Evolutionary conservation across 2,113 vertebrate genomes (phyloP).

Genomic region (Tyrannus savana): DNA sequence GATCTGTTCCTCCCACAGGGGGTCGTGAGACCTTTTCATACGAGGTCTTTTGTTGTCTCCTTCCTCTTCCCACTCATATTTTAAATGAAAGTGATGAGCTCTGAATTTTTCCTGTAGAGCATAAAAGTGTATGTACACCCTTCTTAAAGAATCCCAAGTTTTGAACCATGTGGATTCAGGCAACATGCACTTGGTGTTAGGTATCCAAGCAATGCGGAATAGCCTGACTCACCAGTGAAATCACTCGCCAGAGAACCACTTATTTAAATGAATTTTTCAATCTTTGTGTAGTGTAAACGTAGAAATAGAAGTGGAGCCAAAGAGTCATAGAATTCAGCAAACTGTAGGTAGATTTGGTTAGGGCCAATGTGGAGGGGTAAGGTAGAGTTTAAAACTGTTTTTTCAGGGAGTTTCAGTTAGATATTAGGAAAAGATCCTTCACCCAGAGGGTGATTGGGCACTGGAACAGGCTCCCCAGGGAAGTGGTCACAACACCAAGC

Average conservation of each 20-base stretch:
- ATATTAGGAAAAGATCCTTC: background rate
- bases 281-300: background rate
- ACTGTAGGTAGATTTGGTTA: background rate
- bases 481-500: background rate
- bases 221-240: background rate
- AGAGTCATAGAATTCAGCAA: background rate
- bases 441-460: background rate
- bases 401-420: background rate
- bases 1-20: background rate
- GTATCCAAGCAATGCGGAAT: background rate
- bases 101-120: background rate
- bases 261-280: background rate
- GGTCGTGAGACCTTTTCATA: background rate
- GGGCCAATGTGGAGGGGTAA: background rate
- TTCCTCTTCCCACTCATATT: background rate
- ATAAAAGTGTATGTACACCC: background rate
- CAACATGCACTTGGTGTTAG: background rate
- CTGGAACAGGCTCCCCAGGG: background rate
- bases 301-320: background rate
- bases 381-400: background rate
- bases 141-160: background rate
- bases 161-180: background rate
- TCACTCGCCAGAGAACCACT: background rate
- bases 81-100: background rate
- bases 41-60: background rate